Evolutionary conservation across 92 coral and sea anemone genomes (phyloP), one percentile per base, ranked within the genome.

Genomic region (Epizoanthus ramosus): DNA sequence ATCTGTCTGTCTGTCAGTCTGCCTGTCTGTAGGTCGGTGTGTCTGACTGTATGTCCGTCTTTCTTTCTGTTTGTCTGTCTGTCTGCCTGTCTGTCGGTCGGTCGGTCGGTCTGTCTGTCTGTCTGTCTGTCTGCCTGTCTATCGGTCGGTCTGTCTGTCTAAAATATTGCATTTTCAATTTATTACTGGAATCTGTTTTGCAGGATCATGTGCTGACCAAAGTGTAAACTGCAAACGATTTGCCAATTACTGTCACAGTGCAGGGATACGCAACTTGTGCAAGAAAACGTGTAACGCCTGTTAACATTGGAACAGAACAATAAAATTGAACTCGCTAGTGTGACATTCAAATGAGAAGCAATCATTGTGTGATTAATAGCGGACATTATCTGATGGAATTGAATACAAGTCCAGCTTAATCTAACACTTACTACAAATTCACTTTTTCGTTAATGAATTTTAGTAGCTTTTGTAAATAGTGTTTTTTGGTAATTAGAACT

Each of bases 201-300:
- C 68, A 75, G 81, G 69, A 59, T n/a, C 68, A 0, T 75, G 81
- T 21, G 31, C 14, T 10, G 81, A 75, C 25, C 56, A 37, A 35
- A 75, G 68, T 35, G 37, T 0, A 57, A 75, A 75, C 68, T 75
- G 81, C 53, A 19, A 43, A 21, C n/a, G 57, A 19, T 75, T 75
- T 8, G 43, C 60, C 41, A 18, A 8, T 3, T 39, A 58, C 23
- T 75, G 81, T 68, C 68, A 58, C 25, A 75, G 81, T 63, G 45
- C 54, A 17, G 81, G 81, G 23, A 58, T 75, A 37, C 13, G 43
- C 47, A 19, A 59, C 12, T 35, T 75, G 19, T 75, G 81, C 57
- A 75, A 75, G 47, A 75, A 60, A 31, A 75, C 81, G 3, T 75
- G 80, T 58, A 50, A 21, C 19, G 14, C 1, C 4, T 75, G 80